Conservation (phyloP, 1,140 invertebrate genomes). For the Nylanderia fulva region DNA sequence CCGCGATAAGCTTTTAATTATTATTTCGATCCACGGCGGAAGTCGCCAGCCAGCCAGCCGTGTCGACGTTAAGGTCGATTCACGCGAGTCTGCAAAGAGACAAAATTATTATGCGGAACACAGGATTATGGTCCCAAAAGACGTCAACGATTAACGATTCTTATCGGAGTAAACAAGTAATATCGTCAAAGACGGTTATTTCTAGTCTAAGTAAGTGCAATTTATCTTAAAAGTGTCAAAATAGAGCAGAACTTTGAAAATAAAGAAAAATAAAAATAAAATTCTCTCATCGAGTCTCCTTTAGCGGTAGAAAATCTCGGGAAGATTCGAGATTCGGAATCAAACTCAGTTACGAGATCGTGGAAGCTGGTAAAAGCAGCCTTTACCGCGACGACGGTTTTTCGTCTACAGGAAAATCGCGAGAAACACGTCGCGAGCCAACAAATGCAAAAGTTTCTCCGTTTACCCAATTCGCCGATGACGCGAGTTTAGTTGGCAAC, state of each 20-base stretch:
- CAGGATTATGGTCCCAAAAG: not conserved
- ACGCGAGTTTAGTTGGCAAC: constrained; percentile 55
- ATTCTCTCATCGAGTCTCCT: not conserved
- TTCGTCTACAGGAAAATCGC: constrained; percentile 23
- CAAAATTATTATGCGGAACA: not conserved
- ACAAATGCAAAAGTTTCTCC: constrained; percentile 43
- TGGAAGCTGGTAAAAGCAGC: constrained; percentile 3
- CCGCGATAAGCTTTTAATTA: constrained; percentile 75
- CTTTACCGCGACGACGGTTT: constrained; percentile 27
- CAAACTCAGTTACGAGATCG: constrained; percentile 26
- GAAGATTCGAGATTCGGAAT: constrained; percentile 2
- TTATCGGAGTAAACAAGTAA: too few species aligned
- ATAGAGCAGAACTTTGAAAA: constrained; percentile 1
- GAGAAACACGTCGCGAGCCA: constrained; percentile 25
- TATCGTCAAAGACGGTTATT: too few species aligned
- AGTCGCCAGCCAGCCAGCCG: constrained; percentile 23
- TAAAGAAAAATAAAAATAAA: not conserved
- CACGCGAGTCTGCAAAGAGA: constrained; percentile 8
- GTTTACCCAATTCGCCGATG: constrained; percentile 53
- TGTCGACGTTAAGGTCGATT: constrained; percentile 49
- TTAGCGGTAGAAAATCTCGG: not conserved
- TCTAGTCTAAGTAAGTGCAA: too few species aligned
- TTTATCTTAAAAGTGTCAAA: constrained; percentile 14
- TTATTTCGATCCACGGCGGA: constrained; percentile 68
- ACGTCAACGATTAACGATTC: constrained; percentile 26